phyloP scores from a whole-genome alignment of 2,888 invertebrate species.

The Stenoptilia bipunctidactyla region DNA sequence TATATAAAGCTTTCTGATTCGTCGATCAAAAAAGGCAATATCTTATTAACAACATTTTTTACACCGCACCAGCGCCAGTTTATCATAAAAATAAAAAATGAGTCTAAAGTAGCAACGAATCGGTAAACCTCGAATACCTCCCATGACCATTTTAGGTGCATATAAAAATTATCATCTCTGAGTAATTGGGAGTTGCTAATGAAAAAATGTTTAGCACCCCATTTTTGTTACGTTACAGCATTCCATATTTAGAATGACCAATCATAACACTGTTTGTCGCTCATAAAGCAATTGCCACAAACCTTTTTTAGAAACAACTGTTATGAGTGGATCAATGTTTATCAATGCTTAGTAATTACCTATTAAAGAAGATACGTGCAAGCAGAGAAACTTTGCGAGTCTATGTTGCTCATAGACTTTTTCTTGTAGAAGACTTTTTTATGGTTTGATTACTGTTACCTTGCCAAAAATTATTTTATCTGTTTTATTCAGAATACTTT shows the following conservation, averaged over 20 bases:
- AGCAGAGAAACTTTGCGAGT: too few species aligned
- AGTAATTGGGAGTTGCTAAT: slow-evolving; percentile 27
- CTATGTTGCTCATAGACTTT: too few species aligned
- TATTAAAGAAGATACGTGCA: too few species aligned
- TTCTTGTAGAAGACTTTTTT: too few species aligned
- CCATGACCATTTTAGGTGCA: slow-evolving; percentile 34
- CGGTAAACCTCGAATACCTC: slow-evolving; percentile 29
- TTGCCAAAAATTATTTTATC: too few species aligned
- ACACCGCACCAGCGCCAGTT: slow-evolving; percentile 13
- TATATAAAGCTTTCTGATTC: slow-evolving; percentile 22
- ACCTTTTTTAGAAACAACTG: not conserved
- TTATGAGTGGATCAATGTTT: not conserved
- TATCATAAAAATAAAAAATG: slow-evolving; percentile 21
- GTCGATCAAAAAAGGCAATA: slow-evolving; percentile 32
- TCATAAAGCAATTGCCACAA: not conserved
- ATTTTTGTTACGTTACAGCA: slow-evolving; percentile 25
- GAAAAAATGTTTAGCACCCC: slow-evolving; percentile 35
- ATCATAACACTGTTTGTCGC: not conserved
- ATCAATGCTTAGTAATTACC: too few species aligned
- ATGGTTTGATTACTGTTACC: too few species aligned
- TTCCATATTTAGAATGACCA: slow-evolving; percentile 29
- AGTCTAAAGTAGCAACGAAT: slow-evolving; percentile 3
- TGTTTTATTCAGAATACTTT: too few species aligned
- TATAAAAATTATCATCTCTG: slow-evolving; percentile 22
- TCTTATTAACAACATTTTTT: slow-evolving; percentile 26